Conservation (phyloP, 2,113 vertebrate genomes). For the Chionis minor region DNA sequence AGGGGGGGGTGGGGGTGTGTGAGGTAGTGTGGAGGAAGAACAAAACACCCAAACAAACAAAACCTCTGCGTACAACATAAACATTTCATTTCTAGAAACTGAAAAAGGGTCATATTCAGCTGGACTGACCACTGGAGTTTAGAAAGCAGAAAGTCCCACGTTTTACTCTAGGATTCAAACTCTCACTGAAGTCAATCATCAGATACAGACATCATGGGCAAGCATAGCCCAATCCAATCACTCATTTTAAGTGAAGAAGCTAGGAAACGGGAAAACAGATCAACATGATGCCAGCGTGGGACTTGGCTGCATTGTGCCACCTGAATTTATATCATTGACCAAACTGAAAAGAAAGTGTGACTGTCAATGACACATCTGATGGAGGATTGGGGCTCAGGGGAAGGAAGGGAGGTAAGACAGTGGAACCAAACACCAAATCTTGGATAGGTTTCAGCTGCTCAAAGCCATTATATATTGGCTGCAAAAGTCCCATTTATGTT, state of each 20-base stretch:
- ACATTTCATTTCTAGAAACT: neutral
- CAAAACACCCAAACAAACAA: neutral
- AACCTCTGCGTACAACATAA: neutral
- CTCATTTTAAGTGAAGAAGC: neutral
- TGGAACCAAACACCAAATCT: neutral
- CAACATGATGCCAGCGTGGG: accelerated
- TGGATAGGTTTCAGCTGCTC: neutral
- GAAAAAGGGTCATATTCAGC: neutral
- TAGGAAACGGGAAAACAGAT: neutral
- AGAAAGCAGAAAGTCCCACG: neutral
- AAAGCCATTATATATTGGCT: neutral
- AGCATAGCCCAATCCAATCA: accelerated
- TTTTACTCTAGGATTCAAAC: neutral
- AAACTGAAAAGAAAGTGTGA: neutral
- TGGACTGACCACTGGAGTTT: neutral
- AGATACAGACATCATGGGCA: neutral
- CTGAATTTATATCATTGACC: neutral
- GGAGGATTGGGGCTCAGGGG: accelerated
- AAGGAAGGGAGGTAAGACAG: neutral
- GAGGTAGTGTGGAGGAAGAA: neutral
- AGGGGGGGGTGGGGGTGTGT: no score
- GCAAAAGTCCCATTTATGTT: neutral
- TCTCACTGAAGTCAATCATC: neutral
- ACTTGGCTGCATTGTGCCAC: neutral
- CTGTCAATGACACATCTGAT: neutral